Percentiles rank a stretch among this genome's conserved stretches.
These are phyloP conservation scores for Caenorhabditis plicata DNA, from an alignment of 2,888 invertebrate species.

Conservation along the genomic window DNA sequence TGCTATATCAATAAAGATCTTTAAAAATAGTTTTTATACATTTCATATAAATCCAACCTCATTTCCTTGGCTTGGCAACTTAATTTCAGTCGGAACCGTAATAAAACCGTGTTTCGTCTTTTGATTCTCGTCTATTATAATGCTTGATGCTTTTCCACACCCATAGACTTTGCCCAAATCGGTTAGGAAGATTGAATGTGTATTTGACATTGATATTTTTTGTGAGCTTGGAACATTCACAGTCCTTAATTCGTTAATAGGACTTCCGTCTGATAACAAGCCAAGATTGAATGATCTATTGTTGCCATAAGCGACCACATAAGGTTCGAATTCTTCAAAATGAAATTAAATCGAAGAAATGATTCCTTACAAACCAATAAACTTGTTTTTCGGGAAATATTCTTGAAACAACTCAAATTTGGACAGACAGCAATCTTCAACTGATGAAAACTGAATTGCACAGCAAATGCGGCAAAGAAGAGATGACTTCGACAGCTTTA, in stretches of 20 bases:
- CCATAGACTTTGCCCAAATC: slow-evolving; percentile 6
- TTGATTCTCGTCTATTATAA: slow-evolving; percentile 2
- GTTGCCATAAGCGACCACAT: slow-evolving; percentile 10
- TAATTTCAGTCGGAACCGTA: slow-evolving; percentile 4
- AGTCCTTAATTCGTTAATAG: slow-evolving; percentile 9
- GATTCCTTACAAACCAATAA: background rate
- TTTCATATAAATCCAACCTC: no score
- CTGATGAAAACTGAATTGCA: slow-evolving; percentile 1
- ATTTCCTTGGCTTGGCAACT: no score
- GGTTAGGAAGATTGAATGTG: slow-evolving; percentile 19
- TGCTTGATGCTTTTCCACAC: slow-evolving; percentile 14
- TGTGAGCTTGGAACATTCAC: slow-evolving; percentile 9
- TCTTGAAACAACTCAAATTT: background rate
- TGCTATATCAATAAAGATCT: background rate
- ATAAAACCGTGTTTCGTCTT: slow-evolving; percentile 6
- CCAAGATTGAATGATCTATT: slow-evolving; percentile 29
- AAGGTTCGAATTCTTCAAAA: background rate
- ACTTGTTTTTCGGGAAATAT: background rate
- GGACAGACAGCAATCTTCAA: background rate
- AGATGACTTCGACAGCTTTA: no score
- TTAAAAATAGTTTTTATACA: no score
- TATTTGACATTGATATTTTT: slow-evolving; percentile 18
- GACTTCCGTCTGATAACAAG: slow-evolving; percentile 22
- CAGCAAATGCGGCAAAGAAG: no score
- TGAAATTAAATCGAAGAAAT: background rate